Evolutionary conservation across 2,113 vertebrate genomes (phyloP).

Genomic region (Junco hyemalis): DNA sequence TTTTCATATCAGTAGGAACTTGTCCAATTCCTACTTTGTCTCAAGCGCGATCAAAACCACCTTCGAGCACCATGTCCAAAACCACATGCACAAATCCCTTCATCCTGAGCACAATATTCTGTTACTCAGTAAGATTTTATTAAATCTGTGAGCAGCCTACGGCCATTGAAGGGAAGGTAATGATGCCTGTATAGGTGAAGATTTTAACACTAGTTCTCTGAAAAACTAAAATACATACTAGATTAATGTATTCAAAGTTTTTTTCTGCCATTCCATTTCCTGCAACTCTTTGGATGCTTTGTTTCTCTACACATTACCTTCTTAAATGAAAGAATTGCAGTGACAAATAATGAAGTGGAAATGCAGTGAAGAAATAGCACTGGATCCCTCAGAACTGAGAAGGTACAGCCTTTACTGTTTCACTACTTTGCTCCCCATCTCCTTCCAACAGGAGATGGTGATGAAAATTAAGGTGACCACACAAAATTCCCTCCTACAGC

Average conservation of each 20-base stretch:
- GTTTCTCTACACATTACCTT: background rate
- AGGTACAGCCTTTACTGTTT: background rate
- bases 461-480: background rate
- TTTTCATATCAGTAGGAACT: background rate
- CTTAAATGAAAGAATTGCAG: background rate
- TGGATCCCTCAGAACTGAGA: background rate
- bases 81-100: fast-evolving
- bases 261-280: background rate
- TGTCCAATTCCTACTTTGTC: background rate
- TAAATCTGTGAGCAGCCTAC: background rate
- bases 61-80: background rate
- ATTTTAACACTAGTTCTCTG: background rate
- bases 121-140: background rate
- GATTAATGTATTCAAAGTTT: background rate
- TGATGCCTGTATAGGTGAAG: background rate
- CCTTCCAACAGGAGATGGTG: background rate
- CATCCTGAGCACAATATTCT: background rate
- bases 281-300: background rate
- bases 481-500: background rate
- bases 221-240: background rate
- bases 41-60: background rate
- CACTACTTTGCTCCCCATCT: background rate
- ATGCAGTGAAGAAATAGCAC: background rate
- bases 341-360: background rate
- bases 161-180: background rate